phyloP scores from a whole-genome alignment of 1,140 invertebrate genomes.

The Rhopalosiphum padi region DNA sequence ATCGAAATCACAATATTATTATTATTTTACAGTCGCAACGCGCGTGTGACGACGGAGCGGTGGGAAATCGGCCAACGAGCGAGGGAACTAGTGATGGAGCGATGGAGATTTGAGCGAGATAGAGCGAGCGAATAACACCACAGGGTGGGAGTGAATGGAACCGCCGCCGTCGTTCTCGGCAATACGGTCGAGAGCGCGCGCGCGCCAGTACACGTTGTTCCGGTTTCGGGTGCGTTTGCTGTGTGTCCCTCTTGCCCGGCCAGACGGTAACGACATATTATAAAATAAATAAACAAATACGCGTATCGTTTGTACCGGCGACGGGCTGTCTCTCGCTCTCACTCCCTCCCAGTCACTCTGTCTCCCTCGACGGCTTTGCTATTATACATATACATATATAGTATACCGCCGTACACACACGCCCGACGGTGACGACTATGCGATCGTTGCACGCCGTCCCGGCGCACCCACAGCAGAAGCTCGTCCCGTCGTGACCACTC shows the following conservation, averaged over 20 bases:
- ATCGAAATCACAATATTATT: not conserved
- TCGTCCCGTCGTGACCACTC: not conserved
- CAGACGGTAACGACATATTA: not conserved
- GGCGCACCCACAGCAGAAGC: not conserved
- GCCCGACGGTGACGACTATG: not conserved
- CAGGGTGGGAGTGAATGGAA: not conserved
- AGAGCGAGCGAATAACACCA: not conserved
- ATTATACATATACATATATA: not conserved
- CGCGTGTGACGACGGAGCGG: too few relatives aligned
- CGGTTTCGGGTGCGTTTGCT: constrained; percentile 6
- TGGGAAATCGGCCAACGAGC: not conserved
- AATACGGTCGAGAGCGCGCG: not conserved
- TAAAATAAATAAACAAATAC: not conserved
- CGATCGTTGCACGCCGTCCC: not conserved
- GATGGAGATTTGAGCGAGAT: not conserved
- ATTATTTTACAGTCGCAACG: not conserved
- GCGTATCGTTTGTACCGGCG: too few relatives aligned
- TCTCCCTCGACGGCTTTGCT: not conserved
- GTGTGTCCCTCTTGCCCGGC: not conserved
- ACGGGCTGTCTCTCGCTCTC: not conserved
- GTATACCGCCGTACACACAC: not conserved
- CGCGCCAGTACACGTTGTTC: constrained; percentile 16
- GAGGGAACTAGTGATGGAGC: not conserved
- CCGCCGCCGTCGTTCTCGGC: not conserved
- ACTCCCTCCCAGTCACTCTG: too few relatives aligned